phyloP scores from a whole-genome alignment of 2,797 vertebrate genomes.

The Lepus townsendii region DNA sequence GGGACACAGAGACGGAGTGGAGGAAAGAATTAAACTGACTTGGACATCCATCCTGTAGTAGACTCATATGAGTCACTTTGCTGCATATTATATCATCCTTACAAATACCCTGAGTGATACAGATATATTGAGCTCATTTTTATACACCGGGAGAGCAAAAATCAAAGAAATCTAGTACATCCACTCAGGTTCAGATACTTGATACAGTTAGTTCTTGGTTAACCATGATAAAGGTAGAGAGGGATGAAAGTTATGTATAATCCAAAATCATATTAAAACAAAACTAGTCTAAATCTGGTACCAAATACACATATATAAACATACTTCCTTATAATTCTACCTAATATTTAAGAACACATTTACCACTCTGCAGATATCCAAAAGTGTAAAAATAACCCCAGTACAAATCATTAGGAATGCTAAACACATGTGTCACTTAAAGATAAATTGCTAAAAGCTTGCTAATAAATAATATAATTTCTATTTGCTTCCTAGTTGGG shows the following conservation, averaged over 20 bases:
- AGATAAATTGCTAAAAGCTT: conserved; percentile 67
- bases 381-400: conserved; percentile 76
- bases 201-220: background rate
- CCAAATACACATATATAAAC: conserved; percentile 68
- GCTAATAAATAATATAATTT: conserved; percentile 70
- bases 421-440: conserved; percentile 64
- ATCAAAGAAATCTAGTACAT: background rate
- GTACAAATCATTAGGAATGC: conserved; percentile 74
- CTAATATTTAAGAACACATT: conserved; percentile 81
- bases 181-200: background rate
- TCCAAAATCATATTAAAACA: conserved; percentile 62
- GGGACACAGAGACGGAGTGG: background rate
- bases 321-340: conserved; percentile 70
- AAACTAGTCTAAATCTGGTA: conserved; percentile 54
- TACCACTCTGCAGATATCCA: conserved; percentile 74
- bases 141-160: conserved; percentile 23
- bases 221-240: background rate
- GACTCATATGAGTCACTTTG: background rate
- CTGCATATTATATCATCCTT: background rate
- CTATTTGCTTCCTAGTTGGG: conserved; percentile 1
- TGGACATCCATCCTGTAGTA: background rate
- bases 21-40: background rate
- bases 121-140: background rate
- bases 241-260: conserved; percentile 12
- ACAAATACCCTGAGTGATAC: background rate